Evolutionary conservation across 2,888 invertebrate species (phyloP), one percentile per base, ranked within the genome.

Genomic region (Pogonocherus hispidulus): DNA sequence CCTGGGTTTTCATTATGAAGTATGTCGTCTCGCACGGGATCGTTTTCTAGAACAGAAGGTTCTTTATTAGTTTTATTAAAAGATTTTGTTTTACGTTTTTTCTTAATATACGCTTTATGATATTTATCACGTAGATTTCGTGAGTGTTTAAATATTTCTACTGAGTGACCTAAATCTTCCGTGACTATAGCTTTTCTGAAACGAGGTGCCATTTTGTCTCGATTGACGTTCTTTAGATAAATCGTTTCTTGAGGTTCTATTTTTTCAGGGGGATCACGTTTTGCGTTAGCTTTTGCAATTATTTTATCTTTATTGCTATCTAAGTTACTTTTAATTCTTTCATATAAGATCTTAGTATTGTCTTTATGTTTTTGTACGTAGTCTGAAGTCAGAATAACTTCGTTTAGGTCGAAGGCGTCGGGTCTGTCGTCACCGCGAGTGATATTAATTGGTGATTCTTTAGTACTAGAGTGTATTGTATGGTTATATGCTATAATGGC

Each of bases 161-260:
- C 51, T 51, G 51, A 51, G 22, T 51, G 51, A 6, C 22, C 22
- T 51, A 51, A 51, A 20, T 51, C 51, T 20, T 51, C 51, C 9
- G 51, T 51, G 51, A 51, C 51, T 51, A 51, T n/a, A 20, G 51
- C 51, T n/a, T 51, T 51, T 51, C 20, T 51, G 51, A 51, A 51
- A 2, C 22, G 51, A 22, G 20, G 51, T 23, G 51, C 51, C 22
- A 51, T 51, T 22, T 51, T 51, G 14, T 51, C 22, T 51, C 51
- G 19, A 47, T 47, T 47, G 14, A 18, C 47, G 47, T 41, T 41
- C 41, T 41, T 41, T 41, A 41, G n/a, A 16, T 41, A 41, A 41
- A 41, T 41, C 41, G 41, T 47, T 47, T 47, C 47, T 47, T 47
- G 47, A 18, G 47, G 47, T 18, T 47, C 47, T 47, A 18, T 47